Percentiles rank a stretch among this genome's conserved stretches.
phyloP scores from a whole-genome alignment of 2,888 invertebrate species.

The Syritta pipiens region DNA sequence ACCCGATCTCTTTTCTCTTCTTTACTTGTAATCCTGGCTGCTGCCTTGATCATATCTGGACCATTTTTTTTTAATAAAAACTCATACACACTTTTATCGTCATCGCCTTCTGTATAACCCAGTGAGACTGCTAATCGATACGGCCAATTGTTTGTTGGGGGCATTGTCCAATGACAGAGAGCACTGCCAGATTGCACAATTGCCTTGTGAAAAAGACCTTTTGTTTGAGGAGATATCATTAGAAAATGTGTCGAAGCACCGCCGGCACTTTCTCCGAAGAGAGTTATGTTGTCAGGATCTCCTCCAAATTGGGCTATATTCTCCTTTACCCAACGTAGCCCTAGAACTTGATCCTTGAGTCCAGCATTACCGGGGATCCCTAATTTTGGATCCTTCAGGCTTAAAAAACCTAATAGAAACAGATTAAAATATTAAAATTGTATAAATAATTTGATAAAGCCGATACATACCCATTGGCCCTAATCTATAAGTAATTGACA shows the following conservation, averaged over 20 bases:
- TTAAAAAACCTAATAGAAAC: slow-evolving; percentile 77
- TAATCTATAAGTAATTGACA: slow-evolving; percentile 80
- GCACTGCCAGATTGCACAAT: slow-evolving; percentile 76
- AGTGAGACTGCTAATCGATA: slow-evolving; percentile 73
- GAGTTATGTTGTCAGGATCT: slow-evolving; percentile 79
- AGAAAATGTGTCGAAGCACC: slow-evolving; percentile 79
- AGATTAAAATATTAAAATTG: slow-evolving; percentile 69
- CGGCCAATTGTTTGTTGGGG: slow-evolving; percentile 70
- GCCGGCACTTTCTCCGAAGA: slow-evolving; percentile 81
- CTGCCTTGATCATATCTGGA: slow-evolving; percentile 50
- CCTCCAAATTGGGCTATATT: slow-evolving; percentile 80
- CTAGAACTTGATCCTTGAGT: slow-evolving; percentile 80
- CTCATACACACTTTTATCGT: no score
- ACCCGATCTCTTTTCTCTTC: slow-evolving; percentile 56
- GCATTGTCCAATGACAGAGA: slow-evolving; percentile 74
- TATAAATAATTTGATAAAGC: neutral
- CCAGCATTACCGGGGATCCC: slow-evolving; percentile 81
- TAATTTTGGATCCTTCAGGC: slow-evolving; percentile 78
- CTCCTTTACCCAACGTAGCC: slow-evolving; percentile 79
- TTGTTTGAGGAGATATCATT: slow-evolving; percentile 78
- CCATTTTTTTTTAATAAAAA: no score
- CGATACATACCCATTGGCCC: slow-evolving; percentile 76
- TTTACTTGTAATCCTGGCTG: slow-evolving; percentile 53
- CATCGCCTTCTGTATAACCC: slow-evolving; percentile 71
- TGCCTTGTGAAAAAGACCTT: slow-evolving; percentile 77